Evolutionary conservation across 2,888 invertebrate genomes (phyloP), one percentile per base, ranked within the genome.

Genomic region (Aphodius sticticus): DNA sequence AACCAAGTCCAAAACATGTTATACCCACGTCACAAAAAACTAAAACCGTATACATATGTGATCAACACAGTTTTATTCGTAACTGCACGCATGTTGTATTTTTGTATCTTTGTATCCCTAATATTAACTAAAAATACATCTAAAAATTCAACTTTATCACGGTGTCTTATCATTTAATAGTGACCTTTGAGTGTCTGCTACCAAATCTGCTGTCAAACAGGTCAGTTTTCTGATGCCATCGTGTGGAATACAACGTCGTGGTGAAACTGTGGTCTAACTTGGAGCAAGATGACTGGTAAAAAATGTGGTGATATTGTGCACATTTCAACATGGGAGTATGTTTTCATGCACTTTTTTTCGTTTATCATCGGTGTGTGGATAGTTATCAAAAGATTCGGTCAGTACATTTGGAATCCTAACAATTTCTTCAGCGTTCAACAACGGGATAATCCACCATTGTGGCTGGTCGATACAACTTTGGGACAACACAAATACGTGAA

Each of bases 401-500:
- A 89, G 83, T 90, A 91, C 89, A 85, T 90, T 1, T 92, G 91
- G 91, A 89, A 90, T 83, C 90, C 90, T 0, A 90, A 89, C 77
- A 88, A 88, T 69, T 89, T 89, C 82, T 89, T 89, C 81, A 85
- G 85, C 69, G 83, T 89, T 70, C 87, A 87, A 75, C 86, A 88
- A 81, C 87, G 92, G 38, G 92, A 92, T 84, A 92, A 91, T 82
- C 93, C 93, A 15, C 93, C 93, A 0, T 83, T 89, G 16, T 93
- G 92, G 86, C 88, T 93, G 36, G 90, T 92, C 7, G 92, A 93
- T 84, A 90, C 92, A 16, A 88, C 89, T 53, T 87, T 93, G 72
- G 93, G 93, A 38, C 90, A 90, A 84, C 94, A 93, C 87, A 92
- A 92, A 76, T 93, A 93, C 84, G 90, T 93, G 72, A 93, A 93